Conservation (phyloP, 2,888 invertebrate species). For the Zele albiditarsus region DNA sequence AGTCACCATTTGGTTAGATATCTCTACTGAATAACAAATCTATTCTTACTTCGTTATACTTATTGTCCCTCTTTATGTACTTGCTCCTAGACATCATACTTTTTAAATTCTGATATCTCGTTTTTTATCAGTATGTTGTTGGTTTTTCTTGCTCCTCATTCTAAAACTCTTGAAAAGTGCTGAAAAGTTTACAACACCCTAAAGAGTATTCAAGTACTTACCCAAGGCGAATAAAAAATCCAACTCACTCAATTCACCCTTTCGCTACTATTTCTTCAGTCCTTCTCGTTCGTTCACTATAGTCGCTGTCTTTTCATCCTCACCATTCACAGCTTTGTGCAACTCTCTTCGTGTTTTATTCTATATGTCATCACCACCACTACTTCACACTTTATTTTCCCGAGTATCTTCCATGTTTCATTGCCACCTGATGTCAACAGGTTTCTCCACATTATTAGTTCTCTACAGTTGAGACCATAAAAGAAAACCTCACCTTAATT, state of each 20-base stretch:
- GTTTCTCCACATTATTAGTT: not conserved
- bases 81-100: too few species aligned
- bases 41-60: too few species aligned
- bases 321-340: not conserved
- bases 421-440: slow-evolving; percentile 26
- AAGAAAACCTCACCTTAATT: not conserved
- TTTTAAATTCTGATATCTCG: too few species aligned
- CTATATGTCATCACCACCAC: not conserved
- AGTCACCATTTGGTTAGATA: too few species aligned
- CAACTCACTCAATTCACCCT: not conserved
- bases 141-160: not conserved
- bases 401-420: not conserved
- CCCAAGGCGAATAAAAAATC: not conserved
- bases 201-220: not conserved
- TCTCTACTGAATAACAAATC: too few species aligned
- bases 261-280: not conserved
- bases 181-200: not conserved
- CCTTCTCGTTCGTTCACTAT: not conserved
- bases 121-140: not conserved
- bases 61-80: too few species aligned
- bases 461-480: not conserved
- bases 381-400: not conserved
- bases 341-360: not conserved
- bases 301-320: not conserved
- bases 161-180: not conserved